Evolutionary conservation across 1,140 invertebrate species (phyloP).

Genomic region (Macrotrachela quadricornifera): DNA sequence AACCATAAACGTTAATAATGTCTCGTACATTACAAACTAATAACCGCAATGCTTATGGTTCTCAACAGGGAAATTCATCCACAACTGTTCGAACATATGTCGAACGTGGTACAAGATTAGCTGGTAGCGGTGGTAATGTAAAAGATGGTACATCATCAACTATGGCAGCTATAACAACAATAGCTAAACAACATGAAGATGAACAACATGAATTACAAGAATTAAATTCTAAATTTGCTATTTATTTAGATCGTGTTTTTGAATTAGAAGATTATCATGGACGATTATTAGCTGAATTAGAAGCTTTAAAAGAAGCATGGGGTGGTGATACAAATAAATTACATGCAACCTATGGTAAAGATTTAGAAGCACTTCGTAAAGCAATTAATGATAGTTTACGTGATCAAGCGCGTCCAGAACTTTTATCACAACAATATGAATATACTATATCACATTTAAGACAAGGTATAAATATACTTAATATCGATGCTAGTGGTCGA

Average conservation of each 20-base stretch:
- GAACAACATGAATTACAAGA: neutral
- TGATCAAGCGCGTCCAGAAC: slow-evolving; percentile 3
- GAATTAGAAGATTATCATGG: slow-evolving; percentile 5
- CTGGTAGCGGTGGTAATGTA: neutral
- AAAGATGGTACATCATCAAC: neutral
- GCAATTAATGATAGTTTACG: slow-evolving; percentile 2
- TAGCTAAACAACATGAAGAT: slow-evolving; percentile 2
- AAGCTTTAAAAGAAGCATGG: slow-evolving; percentile 2
- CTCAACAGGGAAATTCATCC: too few species aligned
- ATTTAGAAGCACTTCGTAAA: neutral
- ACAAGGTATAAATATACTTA: neutral
- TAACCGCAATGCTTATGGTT: too few species aligned
- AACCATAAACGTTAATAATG: too few species aligned
- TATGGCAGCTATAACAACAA: neutral
- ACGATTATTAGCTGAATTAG: slow-evolving; percentile 1
- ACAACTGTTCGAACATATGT: neutral
- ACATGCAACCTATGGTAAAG: neutral
- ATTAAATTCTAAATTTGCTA: slow-evolving; percentile 7
- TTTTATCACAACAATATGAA: slow-evolving; percentile 2
- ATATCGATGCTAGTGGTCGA: neutral
- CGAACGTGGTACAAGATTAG: slow-evolving; percentile 1
- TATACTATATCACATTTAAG: slow-evolving; percentile 1
- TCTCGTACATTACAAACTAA: too few species aligned
- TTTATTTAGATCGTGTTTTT: slow-evolving; percentile 4
- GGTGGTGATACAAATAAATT: slow-evolving; percentile 1